A percentile compares a stretch with the other conserved stretches of the same genome.
These are phyloP conservation scores for Phyllotreta striolata DNA, from an alignment of 2,888 invertebrate species.

Conservation along the genomic window DNA sequence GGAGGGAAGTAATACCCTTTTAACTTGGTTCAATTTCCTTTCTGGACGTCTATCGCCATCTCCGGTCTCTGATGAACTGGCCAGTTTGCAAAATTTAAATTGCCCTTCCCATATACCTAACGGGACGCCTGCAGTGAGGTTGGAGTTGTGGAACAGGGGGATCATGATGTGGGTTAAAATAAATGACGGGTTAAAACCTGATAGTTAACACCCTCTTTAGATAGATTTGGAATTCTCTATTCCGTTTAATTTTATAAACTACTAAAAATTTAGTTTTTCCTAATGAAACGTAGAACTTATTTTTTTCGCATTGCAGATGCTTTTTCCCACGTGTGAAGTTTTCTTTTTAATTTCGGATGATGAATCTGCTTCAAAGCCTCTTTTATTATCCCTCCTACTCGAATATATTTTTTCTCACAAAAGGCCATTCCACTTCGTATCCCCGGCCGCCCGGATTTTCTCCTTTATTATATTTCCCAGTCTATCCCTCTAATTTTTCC, in stretches of 20 bases:
- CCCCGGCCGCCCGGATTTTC: conserved; percentile 17
- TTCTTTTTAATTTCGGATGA: conserved; percentile 29
- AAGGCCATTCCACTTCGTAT: conserved; percentile 24
- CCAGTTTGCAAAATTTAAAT: conserved; percentile 38
- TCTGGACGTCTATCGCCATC: conserved; percentile 46
- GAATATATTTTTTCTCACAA: conserved; percentile 27
- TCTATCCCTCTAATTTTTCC: conserved; percentile 47
- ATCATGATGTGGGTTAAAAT: conserved; percentile 1
- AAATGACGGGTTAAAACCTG: conserved; percentile 11
- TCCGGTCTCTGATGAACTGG: conserved; percentile 50
- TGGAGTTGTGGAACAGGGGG: conserved; percentile 2
- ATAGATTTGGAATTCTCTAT: not conserved
- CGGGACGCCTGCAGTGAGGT: not conserved
- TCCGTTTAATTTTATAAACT: not conserved
- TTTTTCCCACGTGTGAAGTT: conserved; percentile 21
- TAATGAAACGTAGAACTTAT: not conserved
- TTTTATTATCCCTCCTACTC: conserved; percentile 27
- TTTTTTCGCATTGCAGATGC: conserved; percentile 9
- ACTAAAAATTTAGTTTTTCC: not conserved
- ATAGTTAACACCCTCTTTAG: conserved; percentile 6
- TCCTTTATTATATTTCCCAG: conserved; percentile 34
- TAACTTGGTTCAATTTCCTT: conserved; percentile 46
- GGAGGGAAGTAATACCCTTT: conserved; percentile 28
- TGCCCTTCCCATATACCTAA: conserved; percentile 23
- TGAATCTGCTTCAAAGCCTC: conserved; percentile 25